A percentile compares a stretch with the other conserved stretches of the same genome.
Conservation (phyloP, 1,140 invertebrate species). For the Gryon sp. region DNA sequence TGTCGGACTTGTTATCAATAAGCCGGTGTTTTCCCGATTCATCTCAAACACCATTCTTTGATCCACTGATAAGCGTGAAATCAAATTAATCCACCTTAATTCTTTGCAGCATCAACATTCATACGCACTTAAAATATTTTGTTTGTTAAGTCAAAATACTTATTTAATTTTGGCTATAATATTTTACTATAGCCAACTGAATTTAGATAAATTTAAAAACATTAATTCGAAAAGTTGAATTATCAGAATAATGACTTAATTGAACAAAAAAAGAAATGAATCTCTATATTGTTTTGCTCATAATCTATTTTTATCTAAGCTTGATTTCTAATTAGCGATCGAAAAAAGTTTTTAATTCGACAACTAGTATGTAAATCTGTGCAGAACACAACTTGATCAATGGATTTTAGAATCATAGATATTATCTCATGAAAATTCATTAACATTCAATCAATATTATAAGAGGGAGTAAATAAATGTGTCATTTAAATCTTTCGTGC, state of each 20-base stretch:
- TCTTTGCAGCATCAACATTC: neutral
- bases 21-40: slow-evolving; percentile 31
- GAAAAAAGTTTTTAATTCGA: neutral
- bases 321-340: neutral
- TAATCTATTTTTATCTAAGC: too few species aligned
- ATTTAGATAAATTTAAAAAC: too few species aligned
- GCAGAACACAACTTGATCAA: slow-evolving; percentile 11
- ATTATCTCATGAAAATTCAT: slow-evolving; percentile 61
- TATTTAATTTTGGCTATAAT: too few species aligned
- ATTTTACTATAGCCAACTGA: too few species aligned
- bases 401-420: slow-evolving; percentile 36
- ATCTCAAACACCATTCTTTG: slow-evolving; percentile 13
- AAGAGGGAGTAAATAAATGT: slow-evolving; percentile 54
- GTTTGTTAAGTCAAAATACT: too few species aligned
- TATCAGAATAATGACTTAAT: too few species aligned
- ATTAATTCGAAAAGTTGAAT: too few species aligned
- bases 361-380: slow-evolving; percentile 23
- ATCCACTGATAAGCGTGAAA: slow-evolving; percentile 29
- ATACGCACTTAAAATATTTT: neutral
- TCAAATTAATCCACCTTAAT: slow-evolving; percentile 5
- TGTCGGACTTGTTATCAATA: slow-evolving; percentile 60
- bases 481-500: slow-evolving; percentile 53
- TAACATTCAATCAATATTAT: slow-evolving; percentile 33
- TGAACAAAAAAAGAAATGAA: too few species aligned
- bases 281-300: too few species aligned